Evolutionary conservation across 2,113 vertebrate species (phyloP).

Genomic region (Phaethornis superciliosus): DNA sequence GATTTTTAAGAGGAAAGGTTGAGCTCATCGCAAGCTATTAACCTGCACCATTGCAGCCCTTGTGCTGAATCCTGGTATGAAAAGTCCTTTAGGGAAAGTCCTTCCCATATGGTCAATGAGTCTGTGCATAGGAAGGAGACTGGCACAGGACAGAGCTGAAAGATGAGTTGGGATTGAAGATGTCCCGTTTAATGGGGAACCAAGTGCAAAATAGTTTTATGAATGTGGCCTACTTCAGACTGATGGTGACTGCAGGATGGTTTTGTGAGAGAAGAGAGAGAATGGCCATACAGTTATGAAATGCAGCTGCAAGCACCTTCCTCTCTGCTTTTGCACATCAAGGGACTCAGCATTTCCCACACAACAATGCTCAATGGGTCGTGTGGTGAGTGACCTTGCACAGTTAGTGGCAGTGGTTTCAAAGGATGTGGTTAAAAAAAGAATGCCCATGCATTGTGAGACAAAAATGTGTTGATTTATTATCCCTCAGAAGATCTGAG

Average conservation of each 20-base stretch:
- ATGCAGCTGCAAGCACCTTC: neutral
- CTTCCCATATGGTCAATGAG: neutral
- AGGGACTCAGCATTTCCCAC: neutral
- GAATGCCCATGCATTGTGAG: neutral
- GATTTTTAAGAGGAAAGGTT: neutral
- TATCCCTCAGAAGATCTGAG: neutral
- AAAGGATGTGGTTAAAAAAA: neutral
- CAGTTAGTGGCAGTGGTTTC: neutral
- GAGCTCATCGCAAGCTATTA: neutral
- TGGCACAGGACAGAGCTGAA: neutral
- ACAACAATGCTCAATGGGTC: accelerated
- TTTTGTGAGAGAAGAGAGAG: neutral
- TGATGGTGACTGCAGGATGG: neutral
- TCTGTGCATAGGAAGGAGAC: neutral
- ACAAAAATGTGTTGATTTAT: neutral
- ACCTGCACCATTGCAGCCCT: accelerated
- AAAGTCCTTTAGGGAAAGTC: neutral
- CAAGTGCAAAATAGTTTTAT: neutral
- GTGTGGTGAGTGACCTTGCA: too few species aligned
- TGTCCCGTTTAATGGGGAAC: accelerated
- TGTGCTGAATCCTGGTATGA: neutral
- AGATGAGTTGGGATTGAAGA: accelerated
- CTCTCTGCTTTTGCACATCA: neutral
- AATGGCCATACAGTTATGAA: neutral
- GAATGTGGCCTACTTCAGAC: neutral